Base-by-base conservation (phyloP, 2,888 invertebrate species). In the Lasioglossum villosulum region DNA sequence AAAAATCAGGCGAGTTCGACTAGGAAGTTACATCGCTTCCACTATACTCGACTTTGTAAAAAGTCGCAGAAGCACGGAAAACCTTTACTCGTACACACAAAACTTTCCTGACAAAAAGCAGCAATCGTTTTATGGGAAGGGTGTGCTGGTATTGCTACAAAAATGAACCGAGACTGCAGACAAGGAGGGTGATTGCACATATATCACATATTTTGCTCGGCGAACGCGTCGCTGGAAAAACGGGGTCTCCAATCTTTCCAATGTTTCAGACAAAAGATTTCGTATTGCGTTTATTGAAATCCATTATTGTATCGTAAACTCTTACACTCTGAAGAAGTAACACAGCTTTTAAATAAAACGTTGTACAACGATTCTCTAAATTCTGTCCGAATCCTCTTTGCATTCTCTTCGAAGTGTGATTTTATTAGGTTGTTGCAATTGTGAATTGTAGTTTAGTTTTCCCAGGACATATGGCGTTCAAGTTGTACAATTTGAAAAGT, bases 81-180 rank as follows among this genome's bases (percentile, higher is more conserved):
- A 70, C 48, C 68, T 68, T 68, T 48, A 37, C 68, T 37, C 23
- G 76, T 37, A 34, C 34, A 48, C 48, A 77, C 76, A 45, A 52
- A 77, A 77, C 76, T 77, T 77, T 68, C 19, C 27, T 37, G 52
- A 52, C 68, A 77, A 77, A 77, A 77, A 68, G 30, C 76, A 77
- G 68, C 68, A 77, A 77, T 77, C 76, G 76, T 77, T 77, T 77
- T 77, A 77, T 77, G 76, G 68, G 76, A 52, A 68, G 37, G 37
- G 76, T 27, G 48, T n/a, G 68, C 48, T 19, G 68, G 48, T 34
- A 68, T 52, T 27, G 68, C 66, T 68, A 27, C 37, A 68, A 77
- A 77, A 77, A 30, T 68, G 37, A 37, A 77, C 76, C 23, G 42
- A 19, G 37, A 75, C 45, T 72, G n/a, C 42, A 30, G 72, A 23